Base-by-base conservation (phyloP, 2,113 vertebrate species). In the Argyrosomus japonicus region DNA sequence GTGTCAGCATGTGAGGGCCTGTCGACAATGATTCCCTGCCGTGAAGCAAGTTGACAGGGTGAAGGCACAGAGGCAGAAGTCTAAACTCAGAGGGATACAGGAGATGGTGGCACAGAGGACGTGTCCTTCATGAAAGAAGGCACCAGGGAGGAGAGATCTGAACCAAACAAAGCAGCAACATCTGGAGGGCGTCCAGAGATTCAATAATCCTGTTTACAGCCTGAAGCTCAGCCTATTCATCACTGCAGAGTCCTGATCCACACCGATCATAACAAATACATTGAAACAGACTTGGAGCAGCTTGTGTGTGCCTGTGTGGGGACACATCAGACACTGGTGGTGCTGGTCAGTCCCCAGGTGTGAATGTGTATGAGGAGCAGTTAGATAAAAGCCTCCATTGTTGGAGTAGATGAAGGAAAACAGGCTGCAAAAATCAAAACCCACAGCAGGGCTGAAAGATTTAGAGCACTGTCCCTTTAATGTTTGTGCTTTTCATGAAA, bases 161-260 rank as follows among this genome's bases (percentile, higher is more conserved):
- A 73, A 79, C 45, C 51, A 48, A 67, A 79, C 80, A 81, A 70
- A 84, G 75, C 75, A 60, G 56, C 67, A 77, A 68, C 74, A 79
- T 83, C 68, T 84, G 87, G 80, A 87, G 43, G 51, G 64, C 9
- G 0, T 82, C 87, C 77, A 87, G 86, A 82, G 53, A 76, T 75
- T 68, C 40, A 51, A 77, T 87, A 83, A 90, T 83, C 82, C 82
- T 61, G 79, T 89, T 83, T 63, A 75, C 53, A 70, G 77, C 69
- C 84, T 36, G 23, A 82, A 69, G 77, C 74, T 62, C 64, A 47
- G 40, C 48, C 74, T 13, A 48, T 62, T 68, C 67, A 48, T 60
- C 67, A 56, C 54, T 29, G 61, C 61, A 64, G 56, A 62, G 43
- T 63, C 79, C 73, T 61, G 60, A 81, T 72, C 75, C 77, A 56